A percentile compares a stretch with the other conserved stretches of the same genome.
These are phyloP conservation scores for Drosophila mulleri DNA, from an alignment of 2,888 invertebrate species.

Conservation along the genomic window DNA sequence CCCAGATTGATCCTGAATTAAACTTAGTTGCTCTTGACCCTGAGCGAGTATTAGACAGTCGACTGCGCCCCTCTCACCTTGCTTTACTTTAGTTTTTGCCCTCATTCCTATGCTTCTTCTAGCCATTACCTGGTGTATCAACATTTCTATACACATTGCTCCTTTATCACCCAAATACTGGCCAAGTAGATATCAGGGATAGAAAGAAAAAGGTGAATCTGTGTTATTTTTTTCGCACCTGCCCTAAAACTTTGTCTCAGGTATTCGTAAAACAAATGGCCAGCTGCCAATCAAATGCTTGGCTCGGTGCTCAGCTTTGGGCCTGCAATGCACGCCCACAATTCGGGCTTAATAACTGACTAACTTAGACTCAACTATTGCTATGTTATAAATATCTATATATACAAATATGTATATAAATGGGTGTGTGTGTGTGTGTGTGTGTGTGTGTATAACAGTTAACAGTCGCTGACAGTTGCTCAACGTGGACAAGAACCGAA, in stretches of 20 bases:
- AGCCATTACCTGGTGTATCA: conserved; percentile 17
- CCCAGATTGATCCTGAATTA: too few relatives aligned
- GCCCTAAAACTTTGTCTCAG: conserved; percentile 4
- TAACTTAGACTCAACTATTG: conserved; percentile 28
- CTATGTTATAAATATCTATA: neutral
- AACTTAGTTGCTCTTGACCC: neutral
- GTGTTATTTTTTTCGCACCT: conserved; percentile 2
- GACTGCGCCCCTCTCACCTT: too few relatives aligned
- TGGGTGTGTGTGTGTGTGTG: neutral
- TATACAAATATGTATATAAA: neutral
- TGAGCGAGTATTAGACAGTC: neutral
- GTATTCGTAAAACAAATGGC: conserved; percentile 50
- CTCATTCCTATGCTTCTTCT: neutral
- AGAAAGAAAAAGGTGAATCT: conserved; percentile 10
- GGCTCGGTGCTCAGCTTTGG: neutral
- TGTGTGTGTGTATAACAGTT: conserved; percentile 13
- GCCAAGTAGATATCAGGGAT: conserved; percentile 12
- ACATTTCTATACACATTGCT: conserved; percentile 5
- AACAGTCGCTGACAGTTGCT: conserved; percentile 54
- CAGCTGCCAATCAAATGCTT: conserved; percentile 75
- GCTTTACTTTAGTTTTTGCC: neutral
- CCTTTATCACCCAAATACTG: conserved; percentile 17
- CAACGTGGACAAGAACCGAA: conserved; percentile 8
- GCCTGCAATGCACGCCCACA: conserved; percentile 17
- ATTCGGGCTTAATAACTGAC: conserved; percentile 41